Evolutionary conservation across 2,797 vertebrate genomes (phyloP).

Genomic region (Cheirogaleus major): DNA sequence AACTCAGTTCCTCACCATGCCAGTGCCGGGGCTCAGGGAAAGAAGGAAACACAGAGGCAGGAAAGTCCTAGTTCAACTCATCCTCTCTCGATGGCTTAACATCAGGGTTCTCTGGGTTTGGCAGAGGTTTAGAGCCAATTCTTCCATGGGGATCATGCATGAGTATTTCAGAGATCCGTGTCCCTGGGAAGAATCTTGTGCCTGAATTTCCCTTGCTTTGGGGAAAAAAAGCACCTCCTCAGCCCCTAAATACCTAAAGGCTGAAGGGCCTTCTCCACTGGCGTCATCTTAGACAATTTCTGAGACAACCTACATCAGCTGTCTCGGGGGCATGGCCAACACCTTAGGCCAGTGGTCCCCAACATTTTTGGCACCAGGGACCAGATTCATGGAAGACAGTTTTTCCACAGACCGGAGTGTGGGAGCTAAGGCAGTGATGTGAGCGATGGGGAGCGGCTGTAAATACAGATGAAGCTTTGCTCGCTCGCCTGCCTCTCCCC

Average conservation of each 20-base stretch:
- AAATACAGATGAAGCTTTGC: too few relatives aligned
- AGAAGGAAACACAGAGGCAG: neutral
- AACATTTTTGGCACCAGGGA: too few relatives aligned
- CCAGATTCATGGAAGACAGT: too few relatives aligned
- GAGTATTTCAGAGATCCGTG: neutral
- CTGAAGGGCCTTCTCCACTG: fast-evolving
- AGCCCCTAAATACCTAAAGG: neutral
- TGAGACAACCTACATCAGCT: neutral
- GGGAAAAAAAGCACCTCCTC: neutral
- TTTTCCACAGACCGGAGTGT: too few relatives aligned
- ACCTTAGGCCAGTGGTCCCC: neutral
- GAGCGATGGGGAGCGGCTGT: too few relatives aligned
- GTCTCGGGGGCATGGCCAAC: fast-evolving
- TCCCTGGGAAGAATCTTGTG: neutral
- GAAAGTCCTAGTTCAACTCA: neutral
- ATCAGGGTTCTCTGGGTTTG: neutral
- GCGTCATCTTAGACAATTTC: neutral
- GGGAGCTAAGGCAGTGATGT: too few relatives aligned
- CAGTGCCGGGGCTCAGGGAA: neutral
- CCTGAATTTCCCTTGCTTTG: neutral
- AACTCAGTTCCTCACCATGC: neutral
- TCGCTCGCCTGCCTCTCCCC: too few relatives aligned
- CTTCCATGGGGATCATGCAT: neutral
- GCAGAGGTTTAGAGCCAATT: neutral
- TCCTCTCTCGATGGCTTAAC: fast-evolving